Conservation (phyloP, 1,140 invertebrate species). For the Aethina tumida region DNA sequence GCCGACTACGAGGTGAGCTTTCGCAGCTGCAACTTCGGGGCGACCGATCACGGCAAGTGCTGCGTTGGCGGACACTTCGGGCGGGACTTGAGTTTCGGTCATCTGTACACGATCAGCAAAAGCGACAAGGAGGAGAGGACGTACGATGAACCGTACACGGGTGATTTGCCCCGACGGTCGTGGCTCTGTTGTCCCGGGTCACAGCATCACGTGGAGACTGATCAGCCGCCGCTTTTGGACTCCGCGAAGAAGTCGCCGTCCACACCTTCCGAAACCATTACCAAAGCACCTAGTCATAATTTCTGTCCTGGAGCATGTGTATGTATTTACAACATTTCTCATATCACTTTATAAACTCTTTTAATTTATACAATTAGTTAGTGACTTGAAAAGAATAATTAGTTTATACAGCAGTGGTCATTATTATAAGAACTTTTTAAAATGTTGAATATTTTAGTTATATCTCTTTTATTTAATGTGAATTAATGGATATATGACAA, state of each 20-base stretch:
- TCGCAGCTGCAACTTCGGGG: constrained; percentile 25
- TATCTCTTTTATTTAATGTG: too few species aligned
- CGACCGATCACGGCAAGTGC: constrained; percentile 26
- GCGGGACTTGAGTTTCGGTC: constrained; percentile 28
- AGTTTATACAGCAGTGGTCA: too few species aligned
- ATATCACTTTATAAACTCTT: too few species aligned
- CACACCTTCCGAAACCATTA: constrained; percentile 25
- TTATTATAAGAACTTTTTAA: too few species aligned
- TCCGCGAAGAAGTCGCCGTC: constrained; percentile 17
- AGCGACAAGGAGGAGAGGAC: constrained; percentile 30
- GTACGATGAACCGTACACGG: constrained; percentile 35
- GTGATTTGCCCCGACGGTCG: constrained; percentile 30
- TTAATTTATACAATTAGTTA: too few species aligned
- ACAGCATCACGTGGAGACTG: constrained; percentile 22
- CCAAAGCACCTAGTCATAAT: constrained; percentile 24
- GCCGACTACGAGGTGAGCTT: constrained; percentile 30
- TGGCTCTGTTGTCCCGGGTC: constrained; percentile 36
- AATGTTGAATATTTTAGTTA: too few species aligned
- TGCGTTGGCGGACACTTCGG: constrained; percentile 28
- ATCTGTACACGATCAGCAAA: constrained; percentile 33
- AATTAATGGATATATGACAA: too few species aligned
- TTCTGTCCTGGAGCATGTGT: constrained; percentile 30
- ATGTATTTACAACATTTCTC: constrained; percentile 29
- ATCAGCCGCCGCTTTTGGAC: constrained; percentile 27
- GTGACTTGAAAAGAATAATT: too few species aligned